Conservation (phyloP, 2,113 vertebrate genomes). For the Ictidomys tridecemlineatus region DNA sequence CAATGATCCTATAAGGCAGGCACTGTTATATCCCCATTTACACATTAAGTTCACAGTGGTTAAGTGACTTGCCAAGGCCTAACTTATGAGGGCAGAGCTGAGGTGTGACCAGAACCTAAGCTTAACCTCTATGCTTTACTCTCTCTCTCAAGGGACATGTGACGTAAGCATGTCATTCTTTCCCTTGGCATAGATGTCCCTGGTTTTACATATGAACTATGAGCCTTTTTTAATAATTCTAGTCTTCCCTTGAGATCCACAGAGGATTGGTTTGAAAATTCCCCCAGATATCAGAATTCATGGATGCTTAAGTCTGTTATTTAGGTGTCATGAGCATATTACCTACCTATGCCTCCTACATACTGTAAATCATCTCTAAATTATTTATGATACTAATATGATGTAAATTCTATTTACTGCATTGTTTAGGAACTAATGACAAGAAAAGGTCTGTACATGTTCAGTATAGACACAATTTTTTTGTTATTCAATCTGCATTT, state of each 20-base stretch:
- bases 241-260: not conserved
- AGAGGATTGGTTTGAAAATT: not conserved
- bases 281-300: not conserved
- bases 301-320: not conserved
- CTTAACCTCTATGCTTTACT: conserved; percentile 14
- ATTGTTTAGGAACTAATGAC: not conserved
- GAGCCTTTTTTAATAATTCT: conserved; percentile 7
- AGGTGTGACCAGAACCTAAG: not conserved
- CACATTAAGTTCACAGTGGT: not conserved
- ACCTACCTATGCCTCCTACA: not conserved
- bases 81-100: conserved; percentile 32
- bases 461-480: not conserved
- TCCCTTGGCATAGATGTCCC: not conserved
- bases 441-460: not conserved
- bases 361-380: not conserved
- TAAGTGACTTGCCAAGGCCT: not conserved
- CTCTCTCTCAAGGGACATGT: not conserved
- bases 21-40: not conserved
- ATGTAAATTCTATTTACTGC: not conserved
- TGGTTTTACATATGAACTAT: not conserved
- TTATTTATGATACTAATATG: not conserved
- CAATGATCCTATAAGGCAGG: not conserved
- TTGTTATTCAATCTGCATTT: not conserved
- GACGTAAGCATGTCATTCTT: not conserved
- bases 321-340: not conserved